Evolutionary conservation across 2,113 vertebrate genomes (phyloP), one percentile per base, ranked within the genome.

Genomic region (Todiramphus saurophagus): DNA sequence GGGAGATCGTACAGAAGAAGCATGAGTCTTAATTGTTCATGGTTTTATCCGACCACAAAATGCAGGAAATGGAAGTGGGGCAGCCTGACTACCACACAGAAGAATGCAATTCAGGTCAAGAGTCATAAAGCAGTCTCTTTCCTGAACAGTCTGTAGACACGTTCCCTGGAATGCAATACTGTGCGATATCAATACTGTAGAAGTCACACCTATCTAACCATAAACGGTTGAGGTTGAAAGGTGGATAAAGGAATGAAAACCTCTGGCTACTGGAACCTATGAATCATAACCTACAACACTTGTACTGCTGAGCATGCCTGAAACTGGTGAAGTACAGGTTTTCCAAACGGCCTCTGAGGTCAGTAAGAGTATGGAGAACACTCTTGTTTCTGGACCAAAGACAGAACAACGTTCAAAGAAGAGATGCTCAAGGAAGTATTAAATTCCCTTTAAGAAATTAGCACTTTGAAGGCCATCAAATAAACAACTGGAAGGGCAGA

Each of bases 121-220:
- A 94, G n/a, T 83, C 83, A 96, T 62, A 60, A 87, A 91, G 53
- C 31, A 90, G 73, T 28, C 64, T 91, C 60, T 51, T 87, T 94
- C 69, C 69, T 91, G 33, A 95, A 83, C 51, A 90, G 51, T 56
- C 10, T 41, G 41, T 56, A 90, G 41, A 79, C 53, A 87, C 37
- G 51, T 64, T 82, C 51, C 89, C 77, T 95, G 94, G 93, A 95
- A 95, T 82, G 66, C 76, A 92, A 56, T 23, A 35, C 6, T 60
- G 43, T 85, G 30, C 27, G 39, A 21, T 91, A 92, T 72, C 80
- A 94, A 56, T 68, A 82, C 33, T 6, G 3, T 17, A 48, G 20
- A 91, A 91, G 66, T 92, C 93, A 84, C 66, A 89, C 58, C 81
- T 84, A 27, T 39, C 81, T 64, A 89, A 78, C 24, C 35, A 23